Base-by-base conservation (phyloP, 2,113 vertebrate species). In the Sander lucioperca region DNA sequence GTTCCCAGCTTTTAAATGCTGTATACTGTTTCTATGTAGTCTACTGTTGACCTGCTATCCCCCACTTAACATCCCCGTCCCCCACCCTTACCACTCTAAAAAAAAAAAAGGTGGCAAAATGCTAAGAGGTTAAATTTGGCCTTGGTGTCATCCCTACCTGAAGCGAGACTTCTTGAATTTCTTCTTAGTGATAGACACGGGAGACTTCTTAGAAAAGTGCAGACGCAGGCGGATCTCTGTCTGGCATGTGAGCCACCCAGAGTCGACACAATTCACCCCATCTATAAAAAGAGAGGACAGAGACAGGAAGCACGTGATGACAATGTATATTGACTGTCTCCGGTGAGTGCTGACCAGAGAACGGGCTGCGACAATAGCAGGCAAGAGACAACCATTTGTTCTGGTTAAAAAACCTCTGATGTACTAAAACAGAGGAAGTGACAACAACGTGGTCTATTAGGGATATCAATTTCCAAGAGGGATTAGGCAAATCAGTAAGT, bases 161-260 rank as follows among this genome's bases (percentile, higher is more conserved):
- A 99, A 99, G 89, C 97, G 95, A 48, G 98, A 99, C 76, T 97
- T 99, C 95, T 99, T 99, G 89, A 96, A 99, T 92, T 99, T 97
- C 91, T 97, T 99, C 95, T 99, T 99, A 1, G 97, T 96, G 84
- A 99, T 99, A 27, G 97, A 96, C 62, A 99, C 97, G 18, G 98
- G 97, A 56, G 96, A 86, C 89, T 94, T 97, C 91, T 97, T 96
- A 68, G 97, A 99, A 93, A 95, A 96, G 95, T 99, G 98, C 82
- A 99, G 95, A 58, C 98, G 96, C 70, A 99, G 93, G 75, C 98
- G 97, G 83, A 99, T 96, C 94, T 99, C 98, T 74, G 98, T 98
- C 91, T 99, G 98, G 93, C 97, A 97, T 0, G 98, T 99, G 84
- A 99, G 96, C 98, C 98, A 99, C 57, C 98, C 98, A 51, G 95